Base-by-base conservation (phyloP, 2,888 invertebrate genomes). In the Lasioglossum pauxillum region DNA sequence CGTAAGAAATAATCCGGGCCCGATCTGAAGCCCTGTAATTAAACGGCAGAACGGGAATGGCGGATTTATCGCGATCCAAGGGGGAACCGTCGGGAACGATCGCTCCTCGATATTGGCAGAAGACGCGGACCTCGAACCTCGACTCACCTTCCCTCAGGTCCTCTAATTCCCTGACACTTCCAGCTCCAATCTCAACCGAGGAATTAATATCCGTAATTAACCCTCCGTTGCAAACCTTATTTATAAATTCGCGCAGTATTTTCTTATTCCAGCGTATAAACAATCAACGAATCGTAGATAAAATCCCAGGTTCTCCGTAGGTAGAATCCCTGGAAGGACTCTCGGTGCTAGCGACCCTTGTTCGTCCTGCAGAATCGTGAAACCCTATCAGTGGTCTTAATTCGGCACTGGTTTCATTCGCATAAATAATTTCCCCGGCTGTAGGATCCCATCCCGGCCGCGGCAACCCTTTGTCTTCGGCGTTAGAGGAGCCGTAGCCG, bases 381-480 rank as follows among this genome's bases (percentile, higher is more conserved):
- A 53, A n/a, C 75, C 41, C 87, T 88, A 86, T 86, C 87, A 83
- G 75, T 74, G 41, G 74, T 77, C 82, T 80, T 80, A 80, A 84
- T 88, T 84, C 81, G 84, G 75, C 79, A 74, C 69, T 69, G 74
- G 67, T 88, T 82, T 82, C 81, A 49, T 79, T 67, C 73, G 79
- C 64, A 88, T 88, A 88, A 89, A 82, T 88, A 90, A 90, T 88
- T 81, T 76, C 64, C 53, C 38, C 41, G 75, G 75, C 53, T 75
- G 67, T 82, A 74, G 82, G 73, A 77, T 75, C 88, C 88, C 83
- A 80, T 69, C 57, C 80, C 80, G 82, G 82, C 78, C 88, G 90
- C 91, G 92, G 93, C 92, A 91, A 91, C 93, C 93, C 94, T 93
- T 94, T 94, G 93, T 94, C 94, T 93, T 94, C 88, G 89, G 91